These are phyloP conservation scores for Petroica traversi DNA, from an alignment of 2,113 vertebrate species.

Conservation along the genomic window DNA sequence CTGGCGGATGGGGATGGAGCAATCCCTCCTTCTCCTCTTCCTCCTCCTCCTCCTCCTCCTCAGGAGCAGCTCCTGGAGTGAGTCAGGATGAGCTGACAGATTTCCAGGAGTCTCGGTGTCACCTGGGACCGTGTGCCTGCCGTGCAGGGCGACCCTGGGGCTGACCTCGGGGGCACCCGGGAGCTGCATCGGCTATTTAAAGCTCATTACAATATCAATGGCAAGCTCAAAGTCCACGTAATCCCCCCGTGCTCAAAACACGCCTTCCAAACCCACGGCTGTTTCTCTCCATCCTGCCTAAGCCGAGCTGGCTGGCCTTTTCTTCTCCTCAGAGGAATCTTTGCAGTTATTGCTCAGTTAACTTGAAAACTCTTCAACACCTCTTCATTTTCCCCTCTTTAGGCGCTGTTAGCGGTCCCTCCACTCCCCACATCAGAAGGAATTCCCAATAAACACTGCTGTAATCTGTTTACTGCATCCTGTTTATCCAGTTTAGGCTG, in stretches of 20 bases:
- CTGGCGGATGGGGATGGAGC: not conserved
- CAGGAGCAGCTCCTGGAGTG: not conserved
- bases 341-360: not conserved
- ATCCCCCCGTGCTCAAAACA: not conserved
- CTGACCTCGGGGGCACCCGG: not conserved
- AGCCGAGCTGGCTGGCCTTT: not conserved
- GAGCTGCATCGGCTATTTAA: constrained; percentile 2
- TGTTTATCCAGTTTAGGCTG: constrained; percentile 20
- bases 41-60: not conserved
- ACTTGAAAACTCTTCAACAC: not conserved
- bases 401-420: not conserved
- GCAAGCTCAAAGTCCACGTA: constrained; percentile 14
- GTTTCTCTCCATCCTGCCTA: not conserved
- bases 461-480: constrained; percentile 27
- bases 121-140: not conserved
- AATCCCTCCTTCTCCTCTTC: not conserved
- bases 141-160: not conserved
- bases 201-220: constrained; percentile 22
- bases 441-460: not conserved
- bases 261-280: not conserved
- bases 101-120: not conserved
- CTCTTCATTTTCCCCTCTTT: not conserved
- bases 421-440: not conserved
- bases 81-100: not conserved
- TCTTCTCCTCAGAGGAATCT: not conserved